Evolutionary conservation across 2,888 invertebrate species (phyloP).

Genomic region (Trichopria drosophilae): DNA sequence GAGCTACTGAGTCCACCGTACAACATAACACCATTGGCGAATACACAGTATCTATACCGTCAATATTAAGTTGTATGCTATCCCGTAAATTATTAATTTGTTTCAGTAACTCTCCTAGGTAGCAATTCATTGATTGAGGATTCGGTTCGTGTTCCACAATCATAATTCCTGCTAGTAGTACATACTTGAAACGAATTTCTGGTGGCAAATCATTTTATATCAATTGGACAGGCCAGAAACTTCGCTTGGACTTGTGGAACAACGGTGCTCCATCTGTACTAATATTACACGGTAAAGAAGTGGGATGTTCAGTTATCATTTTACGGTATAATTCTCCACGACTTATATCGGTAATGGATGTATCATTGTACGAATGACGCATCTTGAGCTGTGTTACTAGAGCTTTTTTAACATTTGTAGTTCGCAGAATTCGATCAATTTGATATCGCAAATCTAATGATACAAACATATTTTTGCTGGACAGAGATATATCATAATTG

Average conservation of each 20-base stretch:
- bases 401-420: not conserved
- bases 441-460: not conserved
- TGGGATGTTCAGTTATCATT: not conserved
- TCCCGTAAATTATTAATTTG: not conserved
- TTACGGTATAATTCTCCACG: slow-evolving; percentile 7
- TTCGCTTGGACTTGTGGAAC: slow-evolving; percentile 19
- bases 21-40: not conserved
- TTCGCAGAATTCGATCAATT: not conserved
- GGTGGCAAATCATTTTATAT: slow-evolving; percentile 1
- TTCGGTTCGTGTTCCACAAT: not conserved
- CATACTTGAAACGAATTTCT: not conserved
- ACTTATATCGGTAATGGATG: slow-evolving; percentile 4
- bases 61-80: too few species aligned
- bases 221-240: slow-evolving; percentile 18
- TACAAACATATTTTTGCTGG: not conserved
- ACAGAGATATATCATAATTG: too few species aligned
- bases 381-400: too few species aligned
- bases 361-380: too few species aligned
- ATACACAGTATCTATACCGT: not conserved
- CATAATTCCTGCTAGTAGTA: slow-evolving; percentile 3
- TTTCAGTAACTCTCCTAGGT: not conserved
- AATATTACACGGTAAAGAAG: slow-evolving; percentile 20
- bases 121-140: not conserved
- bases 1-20: not conserved
- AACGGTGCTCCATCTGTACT: slow-evolving; percentile 24